Evolutionary conservation across 1,140 invertebrate species (phyloP).

Genomic region (Phortica variegata): DNA sequence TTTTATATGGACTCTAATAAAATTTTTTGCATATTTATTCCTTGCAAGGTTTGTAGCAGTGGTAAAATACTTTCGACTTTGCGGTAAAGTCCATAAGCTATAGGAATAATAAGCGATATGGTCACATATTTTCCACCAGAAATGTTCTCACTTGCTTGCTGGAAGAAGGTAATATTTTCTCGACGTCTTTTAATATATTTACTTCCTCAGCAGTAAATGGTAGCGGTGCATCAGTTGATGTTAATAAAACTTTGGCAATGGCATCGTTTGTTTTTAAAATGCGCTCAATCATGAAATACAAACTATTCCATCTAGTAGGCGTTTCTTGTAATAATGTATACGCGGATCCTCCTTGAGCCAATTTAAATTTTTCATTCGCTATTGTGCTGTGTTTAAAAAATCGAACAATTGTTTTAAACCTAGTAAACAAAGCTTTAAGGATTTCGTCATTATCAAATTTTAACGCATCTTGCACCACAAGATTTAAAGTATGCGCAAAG

Average conservation of each 20-base stretch:
- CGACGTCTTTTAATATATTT: constrained; percentile 5
- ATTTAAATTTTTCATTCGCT: constrained; percentile 12
- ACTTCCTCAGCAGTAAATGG: constrained; percentile 13
- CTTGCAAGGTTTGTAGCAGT: constrained; percentile 6
- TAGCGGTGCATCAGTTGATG: constrained; percentile 10
- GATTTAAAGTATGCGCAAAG: constrained; percentile 13
- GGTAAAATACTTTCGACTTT: constrained; percentile 8
- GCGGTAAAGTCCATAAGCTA: constrained; percentile 6
- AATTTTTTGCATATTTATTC: neutral
- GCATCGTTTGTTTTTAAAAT: constrained; percentile 9
- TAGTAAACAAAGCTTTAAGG: constrained; percentile 3
- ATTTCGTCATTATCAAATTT: constrained; percentile 6
- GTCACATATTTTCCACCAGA: constrained; percentile 8
- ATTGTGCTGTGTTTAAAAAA: constrained; percentile 12
- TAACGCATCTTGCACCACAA: constrained; percentile 16
- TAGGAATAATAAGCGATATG: constrained; percentile 8
- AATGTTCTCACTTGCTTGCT: constrained; percentile 8
- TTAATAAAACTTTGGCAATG: constrained; percentile 10
- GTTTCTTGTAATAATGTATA: constrained; percentile 14
- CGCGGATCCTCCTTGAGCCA: constrained; percentile 9
- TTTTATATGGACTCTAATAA: constrained; percentile 4
- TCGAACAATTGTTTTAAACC: constrained; percentile 7
- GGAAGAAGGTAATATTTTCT: constrained; percentile 11
- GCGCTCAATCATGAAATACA: constrained; percentile 9
- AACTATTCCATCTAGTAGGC: constrained; percentile 16